Percentiles rank a stretch among this genome's conserved stretches.
Conservation (phyloP, 1,140 invertebrate genomes). For the Apis florea region DNA sequence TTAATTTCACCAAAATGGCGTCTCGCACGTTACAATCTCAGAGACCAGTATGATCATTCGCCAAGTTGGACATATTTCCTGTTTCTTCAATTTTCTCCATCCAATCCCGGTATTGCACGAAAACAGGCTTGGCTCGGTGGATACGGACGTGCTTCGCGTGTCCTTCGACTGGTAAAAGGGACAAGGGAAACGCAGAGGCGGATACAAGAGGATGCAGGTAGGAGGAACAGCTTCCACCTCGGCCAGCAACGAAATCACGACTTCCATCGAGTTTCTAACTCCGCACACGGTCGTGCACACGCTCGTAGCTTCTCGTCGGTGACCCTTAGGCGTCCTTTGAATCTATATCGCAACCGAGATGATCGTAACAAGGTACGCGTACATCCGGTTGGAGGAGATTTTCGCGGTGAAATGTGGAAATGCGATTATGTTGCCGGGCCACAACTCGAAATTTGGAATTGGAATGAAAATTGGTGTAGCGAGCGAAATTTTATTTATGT, state of each 20-base stretch:
- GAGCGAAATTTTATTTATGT: too few relatives aligned
- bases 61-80: conserved; percentile 41
- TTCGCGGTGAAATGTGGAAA: too few relatives aligned
- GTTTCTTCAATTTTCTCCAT: conserved; percentile 39
- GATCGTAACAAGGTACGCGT: conserved; percentile 30
- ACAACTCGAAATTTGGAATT: background rate
- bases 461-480: too few relatives aligned
- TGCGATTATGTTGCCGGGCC: background rate
- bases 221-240: conserved; percentile 12
- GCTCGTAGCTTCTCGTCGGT: conserved; percentile 46
- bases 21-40: conserved; percentile 36
- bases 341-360: conserved; percentile 36
- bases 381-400: conserved; percentile 9
- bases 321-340: conserved; percentile 26
- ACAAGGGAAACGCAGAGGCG: background rate
- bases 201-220: background rate
- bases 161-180: conserved; percentile 17
- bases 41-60: conserved; percentile 36
- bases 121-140: background rate
- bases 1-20: background rate
- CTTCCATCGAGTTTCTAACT: conserved; percentile 55
- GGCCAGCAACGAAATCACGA: conserved; percentile 51
- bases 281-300: conserved; percentile 44
- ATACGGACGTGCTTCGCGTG: conserved; percentile 55
- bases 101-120: background rate